Base-by-base conservation (phyloP, 2,797 vertebrate genomes). In the Rhabdophis nuchalis region DNA sequence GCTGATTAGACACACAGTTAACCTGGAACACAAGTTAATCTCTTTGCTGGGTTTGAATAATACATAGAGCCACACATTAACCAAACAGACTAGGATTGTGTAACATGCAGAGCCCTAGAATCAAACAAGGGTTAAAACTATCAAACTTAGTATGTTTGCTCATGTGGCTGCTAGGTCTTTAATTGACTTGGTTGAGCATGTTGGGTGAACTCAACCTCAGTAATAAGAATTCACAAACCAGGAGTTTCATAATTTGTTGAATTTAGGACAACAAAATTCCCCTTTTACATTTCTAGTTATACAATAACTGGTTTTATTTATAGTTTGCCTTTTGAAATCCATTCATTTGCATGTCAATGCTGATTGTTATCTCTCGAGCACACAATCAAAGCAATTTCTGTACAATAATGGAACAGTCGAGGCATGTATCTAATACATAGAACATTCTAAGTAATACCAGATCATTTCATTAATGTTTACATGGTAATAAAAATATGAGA, bases 321-420 rank as follows among this genome's bases (percentile, higher is more conserved):
- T 94, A 93, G 95, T 94, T 94, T 96, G 86, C 95, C 95, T 96
- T 96, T 96, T 96, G 96, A 96, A 96, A 96, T 95, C 92, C 96
- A 95, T 95, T 95, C 93, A 95, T 97, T 96, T 97, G 95, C 95
- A 96, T 96, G 95, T 96, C 95, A 96, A 96, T 96, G 96, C 95
- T 96, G 96, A 96, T 89, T 96, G 93, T 96, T 96, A 96, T 97
- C 96, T 96, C 93, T 96, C 92, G 95, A 96, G 96, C 96, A 96
- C 95, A 96, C 96, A 96, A 96, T 95, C 95, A 95, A 96, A 96
- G 96, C 94, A 61, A 29, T 25, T 53, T 13, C 14, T 46, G 95
- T 95, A 96, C 93, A 95, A 94, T 95, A 95, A 95, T 95, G 96
- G 95, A 96, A 93, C 95, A 95, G 95, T 96, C 95, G 94, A 95